Percentiles rank a stretch among this genome's conserved stretches.
Conservation (phyloP, 2,113 vertebrate genomes). For the Eclectus roratus region DNA sequence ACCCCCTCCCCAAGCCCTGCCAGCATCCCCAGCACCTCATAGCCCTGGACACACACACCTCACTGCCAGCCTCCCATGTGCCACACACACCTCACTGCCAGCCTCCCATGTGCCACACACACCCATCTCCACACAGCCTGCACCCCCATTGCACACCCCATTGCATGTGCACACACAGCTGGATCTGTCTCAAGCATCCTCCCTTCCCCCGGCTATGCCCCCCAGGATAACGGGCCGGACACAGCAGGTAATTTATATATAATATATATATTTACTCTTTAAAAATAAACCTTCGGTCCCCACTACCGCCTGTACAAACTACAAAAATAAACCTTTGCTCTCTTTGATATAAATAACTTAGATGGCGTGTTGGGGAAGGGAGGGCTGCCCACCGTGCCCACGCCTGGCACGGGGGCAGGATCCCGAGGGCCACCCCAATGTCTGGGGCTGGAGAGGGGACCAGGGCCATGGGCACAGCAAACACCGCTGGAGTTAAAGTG, state of each 20-base stretch:
- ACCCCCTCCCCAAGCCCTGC: neutral
- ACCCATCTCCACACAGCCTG: neutral
- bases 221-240: neutral
- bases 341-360: slow-evolving; percentile 71
- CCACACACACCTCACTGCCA: neutral
- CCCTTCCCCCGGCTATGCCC: neutral
- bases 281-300: slow-evolving; percentile 65
- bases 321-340: slow-evolving; percentile 71
- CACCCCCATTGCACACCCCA: neutral
- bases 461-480: neutral
- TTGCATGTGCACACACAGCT: neutral
- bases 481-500: slow-evolving; percentile 66
- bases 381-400: slow-evolving; percentile 15
- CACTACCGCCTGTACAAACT: slow-evolving; percentile 66
- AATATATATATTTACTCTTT: slow-evolving; percentile 70
- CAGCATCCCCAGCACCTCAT: neutral
- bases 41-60: neutral
- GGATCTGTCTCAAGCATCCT: neutral
- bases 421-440: slow-evolving; percentile 1
- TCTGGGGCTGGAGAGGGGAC: neutral
- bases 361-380: slow-evolving; percentile 7
- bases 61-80: neutral
- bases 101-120: neutral
- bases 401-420: slow-evolving; percentile 43
- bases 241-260: slow-evolving; percentile 56